Base-by-base conservation (phyloP, 2,113 vertebrate genomes). In the Siniperca chuatsi region DNA sequence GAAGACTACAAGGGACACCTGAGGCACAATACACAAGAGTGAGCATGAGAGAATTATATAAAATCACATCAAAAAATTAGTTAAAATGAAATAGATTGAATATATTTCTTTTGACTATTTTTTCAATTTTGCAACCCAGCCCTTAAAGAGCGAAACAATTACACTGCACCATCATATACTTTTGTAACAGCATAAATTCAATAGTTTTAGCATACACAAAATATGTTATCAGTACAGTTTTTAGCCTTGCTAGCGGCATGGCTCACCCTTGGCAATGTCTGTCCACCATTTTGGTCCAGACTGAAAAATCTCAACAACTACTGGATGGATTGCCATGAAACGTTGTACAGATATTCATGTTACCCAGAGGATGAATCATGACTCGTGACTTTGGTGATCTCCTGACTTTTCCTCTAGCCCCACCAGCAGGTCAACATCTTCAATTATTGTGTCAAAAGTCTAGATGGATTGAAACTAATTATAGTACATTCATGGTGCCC, bases 1-100 rank as follows among this genome's bases (percentile, higher is more conserved):
- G 57, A 96, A 94, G 35, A 92, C 89, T 2, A 86, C 83, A 1
- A 95, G 92, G 8, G 91, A 95, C 75, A 92, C 82, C 93, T 95
- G 75, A 58, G 83, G 21, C 23, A 72, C 16, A n/a, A 60, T 8
- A 20, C 20, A 79, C n/a, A 80, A 54, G 13, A 57, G 58, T 57
- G 42, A 12, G 2, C 42, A n/a, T 37, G 2, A 75, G 8, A 29
- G 9, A 15, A 25, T 46, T 21, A 9, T 10, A 69, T 15, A 1
- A 29, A 13, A 52, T 52, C 2, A 46, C 21, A 57, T 12, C 0
- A 23, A 15, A 35, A 33, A 25, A 46, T 50, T 0, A 2, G 1
- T 61, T 52, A 12, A 48, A 78, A 77, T 44, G 0, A 33, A 60
- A 68, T 8, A 37, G 6, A 74, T 37, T 0, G 25, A 5, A 20